Evolutionary conservation across 2,797 vertebrate species (phyloP), one percentile per base, ranked within the genome.

Genomic region (Mionectes olivaceus): DNA sequence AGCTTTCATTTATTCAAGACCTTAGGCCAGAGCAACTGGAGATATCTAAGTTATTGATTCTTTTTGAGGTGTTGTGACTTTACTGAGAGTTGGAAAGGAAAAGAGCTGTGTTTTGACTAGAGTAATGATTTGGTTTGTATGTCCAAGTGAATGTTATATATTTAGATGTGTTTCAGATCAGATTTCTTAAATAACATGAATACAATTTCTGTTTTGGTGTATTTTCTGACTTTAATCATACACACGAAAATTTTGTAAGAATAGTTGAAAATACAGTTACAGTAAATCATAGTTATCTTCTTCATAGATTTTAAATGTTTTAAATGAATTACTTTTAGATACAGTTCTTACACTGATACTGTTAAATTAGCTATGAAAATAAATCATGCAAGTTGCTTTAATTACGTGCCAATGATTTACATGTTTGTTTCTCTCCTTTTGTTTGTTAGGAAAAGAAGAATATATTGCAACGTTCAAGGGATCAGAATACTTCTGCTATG

Each of bases 401-500:
- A 74, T 91, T 80, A 44, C 37, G 17, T 70, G 65, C 16, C 65
- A 59, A 6, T 32, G 10, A 77, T 89, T 92, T 61, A 93, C 69
- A 68, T 63, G 24, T 70, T 85, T 24, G 13, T 90, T 79, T 79
- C 50, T 93, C 94, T 80, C 90, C 70, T 98, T 96, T 96, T 98
- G 96, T 97, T 98, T 92, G 75, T 56, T 97, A 99, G 99, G 98
- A 97, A 99, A 99, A 98, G 99, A 99, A 98, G 99, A 99, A 96
- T 99, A 99, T 70, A 99, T 99, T 81, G 99, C 99, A 6, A 99
- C 99, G 28, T 99, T 99, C 98, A 99, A 99, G 95, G 99, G 99
- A 97, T 99, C 99, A 8, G 99, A 99, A 98, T 99, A 99, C 98
- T 99, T 99, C 99, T 99, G 99, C 98, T 99, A 99, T 89, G 99